These are phyloP conservation scores for Zaprionus ghesquierei DNA, from an alignment of 1,140 invertebrate species.

Conservation along the genomic window DNA sequence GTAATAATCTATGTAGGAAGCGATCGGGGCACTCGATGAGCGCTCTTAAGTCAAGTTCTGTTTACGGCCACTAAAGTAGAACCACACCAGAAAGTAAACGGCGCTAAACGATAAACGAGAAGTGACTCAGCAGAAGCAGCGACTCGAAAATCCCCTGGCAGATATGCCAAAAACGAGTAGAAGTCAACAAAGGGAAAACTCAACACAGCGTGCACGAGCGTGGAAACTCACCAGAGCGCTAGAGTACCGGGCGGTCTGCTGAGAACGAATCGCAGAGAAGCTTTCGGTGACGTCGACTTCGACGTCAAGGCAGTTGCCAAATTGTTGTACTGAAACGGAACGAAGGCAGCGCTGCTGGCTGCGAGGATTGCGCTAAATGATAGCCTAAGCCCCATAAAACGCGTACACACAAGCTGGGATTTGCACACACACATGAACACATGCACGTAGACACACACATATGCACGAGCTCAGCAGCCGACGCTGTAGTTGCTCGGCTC, in stretches of 20 bases:
- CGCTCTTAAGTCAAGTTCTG: slow-evolving; percentile 15
- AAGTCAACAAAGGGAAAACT: slow-evolving; percentile 54
- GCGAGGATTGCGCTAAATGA: slow-evolving; percentile 45
- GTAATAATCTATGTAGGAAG: slow-evolving; percentile 38
- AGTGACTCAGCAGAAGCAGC: slow-evolving; percentile 36
- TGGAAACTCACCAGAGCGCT: neutral
- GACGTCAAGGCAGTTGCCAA: slow-evolving; percentile 29
- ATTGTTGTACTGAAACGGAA: slow-evolving; percentile 12
- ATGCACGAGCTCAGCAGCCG: slow-evolving; percentile 18
- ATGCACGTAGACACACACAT: slow-evolving; percentile 9
- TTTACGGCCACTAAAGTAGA: slow-evolving; percentile 39
- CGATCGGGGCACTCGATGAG: slow-evolving; percentile 24
- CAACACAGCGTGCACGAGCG: slow-evolving; percentile 13
- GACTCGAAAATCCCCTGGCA: slow-evolving; percentile 36
- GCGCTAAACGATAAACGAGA: slow-evolving; percentile 18
- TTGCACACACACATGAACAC: slow-evolving; percentile 32
- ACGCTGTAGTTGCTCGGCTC: slow-evolving; percentile 9
- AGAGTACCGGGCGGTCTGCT: slow-evolving; percentile 5
- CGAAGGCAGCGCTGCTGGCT: slow-evolving; percentile 7
- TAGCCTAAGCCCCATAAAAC: slow-evolving; percentile 20
- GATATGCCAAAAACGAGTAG: slow-evolving; percentile 13
- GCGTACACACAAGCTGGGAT: slow-evolving; percentile 20
- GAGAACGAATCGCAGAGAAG: slow-evolving; percentile 22
- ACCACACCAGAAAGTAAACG: slow-evolving; percentile 15
- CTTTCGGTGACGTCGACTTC: slow-evolving; percentile 7